phyloP scores from a whole-genome alignment of 2,797 vertebrate genomes.

The Phaenicophaeus curvirostris region DNA sequence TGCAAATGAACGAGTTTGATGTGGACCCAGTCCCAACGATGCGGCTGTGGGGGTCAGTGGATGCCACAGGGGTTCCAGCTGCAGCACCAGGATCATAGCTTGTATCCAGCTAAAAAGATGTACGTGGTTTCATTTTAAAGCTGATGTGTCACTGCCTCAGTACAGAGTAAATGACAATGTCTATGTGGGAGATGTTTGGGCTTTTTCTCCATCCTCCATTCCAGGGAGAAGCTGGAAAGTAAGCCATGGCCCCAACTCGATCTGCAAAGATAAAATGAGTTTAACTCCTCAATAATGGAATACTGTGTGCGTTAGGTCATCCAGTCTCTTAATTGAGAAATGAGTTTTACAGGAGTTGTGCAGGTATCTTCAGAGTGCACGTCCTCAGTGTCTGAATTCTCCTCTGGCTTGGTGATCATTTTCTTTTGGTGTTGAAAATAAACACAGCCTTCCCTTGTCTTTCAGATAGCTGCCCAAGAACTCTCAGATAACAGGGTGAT shows the following conservation, averaged over 20 bases:
- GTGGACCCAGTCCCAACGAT: background rate
- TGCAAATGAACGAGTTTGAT: background rate
- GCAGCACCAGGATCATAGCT: background rate
- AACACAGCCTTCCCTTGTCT: background rate
- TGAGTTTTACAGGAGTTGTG: background rate
- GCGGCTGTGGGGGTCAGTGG: background rate
- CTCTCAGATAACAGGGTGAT: constrained; percentile 98
- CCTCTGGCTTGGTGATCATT: background rate
- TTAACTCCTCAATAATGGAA: background rate
- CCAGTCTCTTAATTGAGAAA: background rate
- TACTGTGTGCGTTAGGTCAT: too few species aligned
- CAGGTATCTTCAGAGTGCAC: accelerated
- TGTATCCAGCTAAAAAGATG: background rate
- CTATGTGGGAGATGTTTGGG: background rate
- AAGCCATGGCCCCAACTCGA: background rate
- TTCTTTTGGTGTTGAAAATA: background rate
- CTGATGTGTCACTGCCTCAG: accelerated
- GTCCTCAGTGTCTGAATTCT: background rate
- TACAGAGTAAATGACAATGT: background rate
- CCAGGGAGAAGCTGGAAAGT: background rate
- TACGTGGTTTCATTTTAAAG: background rate
- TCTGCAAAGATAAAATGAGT: background rate
- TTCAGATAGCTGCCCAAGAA: constrained; percentile 95
- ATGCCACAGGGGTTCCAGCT: background rate
- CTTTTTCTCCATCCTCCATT: background rate